Conservation (phyloP, 2,113 vertebrate genomes). For the Ptilorrhoa leucosticta region DNA sequence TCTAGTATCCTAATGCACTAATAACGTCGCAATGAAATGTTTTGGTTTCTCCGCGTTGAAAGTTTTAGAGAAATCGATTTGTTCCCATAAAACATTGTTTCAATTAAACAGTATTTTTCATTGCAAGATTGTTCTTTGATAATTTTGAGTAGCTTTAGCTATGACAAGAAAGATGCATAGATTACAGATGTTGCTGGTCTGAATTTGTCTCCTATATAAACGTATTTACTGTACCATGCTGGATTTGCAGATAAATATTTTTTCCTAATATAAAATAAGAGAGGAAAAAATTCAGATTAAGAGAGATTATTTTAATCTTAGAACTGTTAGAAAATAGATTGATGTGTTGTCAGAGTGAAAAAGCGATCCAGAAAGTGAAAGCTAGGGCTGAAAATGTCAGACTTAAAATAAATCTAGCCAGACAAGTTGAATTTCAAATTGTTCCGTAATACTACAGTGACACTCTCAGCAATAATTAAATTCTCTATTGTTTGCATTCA, state of each 20-base stretch:
- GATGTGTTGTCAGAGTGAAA: constrained; percentile 54
- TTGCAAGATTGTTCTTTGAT: not conserved
- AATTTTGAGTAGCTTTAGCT: not conserved
- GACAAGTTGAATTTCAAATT: constrained; percentile 48
- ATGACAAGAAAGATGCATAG: not conserved
- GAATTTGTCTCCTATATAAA: not conserved
- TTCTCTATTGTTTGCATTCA: constrained; percentile 54
- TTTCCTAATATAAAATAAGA: not conserved
- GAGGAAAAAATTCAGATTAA: not conserved
- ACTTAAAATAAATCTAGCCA: constrained; percentile 60
- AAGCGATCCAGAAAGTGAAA: constrained; percentile 28
- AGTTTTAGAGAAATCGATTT: not conserved
- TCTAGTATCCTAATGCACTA: not conserved
- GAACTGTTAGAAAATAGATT: constrained; percentile 49
- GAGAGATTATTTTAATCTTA: constrained; percentile 13
- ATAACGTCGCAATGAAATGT: not conserved
- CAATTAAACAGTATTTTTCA: not conserved
- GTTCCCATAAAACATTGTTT: not conserved
- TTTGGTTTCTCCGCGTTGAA: not conserved
- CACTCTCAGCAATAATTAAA: constrained; percentile 39
- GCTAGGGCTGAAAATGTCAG: constrained; percentile 52
- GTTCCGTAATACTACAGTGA: constrained; percentile 38
- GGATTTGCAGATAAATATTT: not conserved
- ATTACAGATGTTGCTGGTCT: not conserved
- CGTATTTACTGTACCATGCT: not conserved